Conservation (phyloP, 2,113 vertebrate genomes). For the Engraulis encrasicolus region DNA sequence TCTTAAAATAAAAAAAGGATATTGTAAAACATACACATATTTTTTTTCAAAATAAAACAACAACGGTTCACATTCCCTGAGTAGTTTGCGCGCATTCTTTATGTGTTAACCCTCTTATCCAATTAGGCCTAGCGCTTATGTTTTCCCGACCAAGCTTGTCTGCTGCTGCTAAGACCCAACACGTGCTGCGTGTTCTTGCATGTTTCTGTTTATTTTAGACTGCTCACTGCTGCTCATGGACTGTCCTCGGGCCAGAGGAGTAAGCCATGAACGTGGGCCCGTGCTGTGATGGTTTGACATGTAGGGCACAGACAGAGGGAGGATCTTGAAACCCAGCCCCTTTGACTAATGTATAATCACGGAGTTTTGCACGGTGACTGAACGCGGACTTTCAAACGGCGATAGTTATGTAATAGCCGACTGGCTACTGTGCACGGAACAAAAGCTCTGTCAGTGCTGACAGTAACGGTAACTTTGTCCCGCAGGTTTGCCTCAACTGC, state of each 20-base stretch:
- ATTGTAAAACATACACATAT: no score
- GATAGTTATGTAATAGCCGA: conserved; percentile 62
- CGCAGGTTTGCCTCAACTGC: neutral
- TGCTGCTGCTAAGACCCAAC: neutral
- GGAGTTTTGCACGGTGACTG: conserved; percentile 47
- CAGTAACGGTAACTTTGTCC: conserved; percentile 19
- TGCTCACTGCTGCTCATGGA: neutral
- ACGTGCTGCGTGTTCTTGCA: neutral
- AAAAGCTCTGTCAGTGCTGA: neutral
- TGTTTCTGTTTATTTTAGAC: neutral
- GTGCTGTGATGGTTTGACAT: neutral
- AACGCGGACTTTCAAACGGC: conserved; percentile 39
- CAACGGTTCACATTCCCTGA: neutral
- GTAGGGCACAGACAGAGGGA: neutral
- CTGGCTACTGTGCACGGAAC: conserved; percentile 32
- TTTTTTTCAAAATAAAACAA: no score
- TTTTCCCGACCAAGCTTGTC: neutral
- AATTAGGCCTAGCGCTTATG: neutral
- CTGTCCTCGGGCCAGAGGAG: no score
- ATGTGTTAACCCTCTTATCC: conserved; percentile 1
- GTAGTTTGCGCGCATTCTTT: neutral
- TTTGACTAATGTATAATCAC: conserved; percentile 27
- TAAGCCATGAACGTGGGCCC: neutral
- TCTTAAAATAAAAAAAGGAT: no score
- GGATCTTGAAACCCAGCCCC: conserved; percentile 34